Conservation (phyloP, 2,888 invertebrate genomes). For the Lasiommata megera region DNA sequence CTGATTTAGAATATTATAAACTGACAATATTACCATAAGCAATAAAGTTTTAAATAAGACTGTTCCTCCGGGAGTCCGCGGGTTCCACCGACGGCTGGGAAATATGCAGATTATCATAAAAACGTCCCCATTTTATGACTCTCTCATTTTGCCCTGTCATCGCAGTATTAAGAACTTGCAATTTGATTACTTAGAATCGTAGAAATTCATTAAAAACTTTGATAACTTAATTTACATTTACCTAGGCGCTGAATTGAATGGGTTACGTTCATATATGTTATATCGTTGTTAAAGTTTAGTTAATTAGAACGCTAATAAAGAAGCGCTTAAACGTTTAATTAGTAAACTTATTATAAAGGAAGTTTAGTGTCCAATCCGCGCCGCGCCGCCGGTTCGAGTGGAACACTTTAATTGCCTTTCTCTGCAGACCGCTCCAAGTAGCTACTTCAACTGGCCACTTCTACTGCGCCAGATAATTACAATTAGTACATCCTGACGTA, state of each 20-base stretch:
- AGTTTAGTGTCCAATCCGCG: constrained; percentile 5
- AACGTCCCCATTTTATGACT: constrained; percentile 7
- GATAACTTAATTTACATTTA: neutral
- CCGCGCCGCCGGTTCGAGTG: neutral
- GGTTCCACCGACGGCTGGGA: neutral
- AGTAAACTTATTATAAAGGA: constrained; percentile 4
- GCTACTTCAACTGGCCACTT: neutral
- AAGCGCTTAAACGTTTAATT: neutral
- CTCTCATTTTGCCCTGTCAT: constrained; percentile 6
- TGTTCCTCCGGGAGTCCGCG: neutral
- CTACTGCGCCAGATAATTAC: constrained; percentile 6
- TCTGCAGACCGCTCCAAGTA: constrained; percentile 8
- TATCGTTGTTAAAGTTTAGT: neutral
- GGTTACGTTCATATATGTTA: no score
- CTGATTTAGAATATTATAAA: neutral
- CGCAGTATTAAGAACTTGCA: constrained; percentile 3
- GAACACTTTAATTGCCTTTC: constrained; percentile 7
- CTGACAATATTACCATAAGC: neutral
- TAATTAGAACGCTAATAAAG: neutral
- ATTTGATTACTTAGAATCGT: constrained; percentile 2
- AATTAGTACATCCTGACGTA: neutral
- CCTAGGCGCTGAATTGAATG: no score
- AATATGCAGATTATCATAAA: constrained; percentile 13
- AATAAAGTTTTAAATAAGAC: neutral
- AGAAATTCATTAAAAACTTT: neutral